phyloP scores from a whole-genome alignment of 2,113 vertebrate species.

The Microcebus lehilahytsara region DNA sequence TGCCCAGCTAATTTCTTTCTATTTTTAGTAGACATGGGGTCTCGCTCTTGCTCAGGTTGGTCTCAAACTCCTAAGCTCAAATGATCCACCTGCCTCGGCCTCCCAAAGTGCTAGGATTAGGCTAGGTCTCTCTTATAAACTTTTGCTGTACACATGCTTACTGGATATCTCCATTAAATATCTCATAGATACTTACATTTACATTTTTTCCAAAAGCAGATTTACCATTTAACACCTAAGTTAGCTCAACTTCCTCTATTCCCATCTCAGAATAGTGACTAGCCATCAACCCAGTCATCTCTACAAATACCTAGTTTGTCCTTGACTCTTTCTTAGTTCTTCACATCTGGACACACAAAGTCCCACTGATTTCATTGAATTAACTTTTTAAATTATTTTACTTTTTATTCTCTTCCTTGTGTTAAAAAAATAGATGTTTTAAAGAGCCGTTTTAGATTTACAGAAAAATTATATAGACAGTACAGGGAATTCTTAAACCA shows the following conservation, averaged over 20 bases:
- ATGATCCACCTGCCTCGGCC: too few species aligned
- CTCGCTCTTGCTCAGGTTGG: too few species aligned
- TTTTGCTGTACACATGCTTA: too few species aligned
- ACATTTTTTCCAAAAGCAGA: not conserved
- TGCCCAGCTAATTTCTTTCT: too few species aligned
- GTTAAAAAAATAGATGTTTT: not conserved
- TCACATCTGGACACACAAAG: not conserved
- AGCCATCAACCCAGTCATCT: not conserved
- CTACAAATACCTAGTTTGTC: not conserved
- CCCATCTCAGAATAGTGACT: not conserved
- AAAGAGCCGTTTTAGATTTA: not conserved
- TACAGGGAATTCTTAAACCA: not conserved
- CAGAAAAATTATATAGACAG: not conserved
- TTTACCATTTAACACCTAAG: not conserved
- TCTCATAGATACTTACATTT: not conserved
- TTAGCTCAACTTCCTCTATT: not conserved
- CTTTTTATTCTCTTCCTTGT: not conserved
- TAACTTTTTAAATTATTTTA: not conserved
- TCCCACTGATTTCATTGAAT: not conserved
- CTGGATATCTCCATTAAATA: not conserved
- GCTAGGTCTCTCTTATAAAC: not conserved
- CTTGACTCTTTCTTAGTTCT: not conserved
- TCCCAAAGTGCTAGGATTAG: too few species aligned
- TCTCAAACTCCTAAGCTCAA: too few species aligned
- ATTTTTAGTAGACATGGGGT: too few species aligned